phyloP scores from a whole-genome alignment of 2,113 vertebrate genomes.

The Notarius lentiginosus region DNA sequence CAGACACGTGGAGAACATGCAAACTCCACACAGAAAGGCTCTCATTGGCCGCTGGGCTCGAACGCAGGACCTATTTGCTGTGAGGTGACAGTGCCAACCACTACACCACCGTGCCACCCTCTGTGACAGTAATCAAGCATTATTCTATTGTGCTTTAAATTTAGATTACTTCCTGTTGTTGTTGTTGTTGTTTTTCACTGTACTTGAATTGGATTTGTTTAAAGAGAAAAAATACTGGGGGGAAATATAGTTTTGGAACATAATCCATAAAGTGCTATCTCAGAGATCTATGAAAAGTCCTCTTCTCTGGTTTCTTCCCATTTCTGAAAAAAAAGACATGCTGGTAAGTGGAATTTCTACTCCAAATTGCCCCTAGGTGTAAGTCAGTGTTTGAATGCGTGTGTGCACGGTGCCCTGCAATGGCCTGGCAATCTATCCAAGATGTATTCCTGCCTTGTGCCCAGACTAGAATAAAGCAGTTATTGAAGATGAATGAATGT shows the following conservation, averaged over 20 bases:
- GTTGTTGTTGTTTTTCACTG: neutral
- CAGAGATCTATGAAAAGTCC: neutral
- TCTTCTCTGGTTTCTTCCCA: neutral
- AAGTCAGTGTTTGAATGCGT: neutral
- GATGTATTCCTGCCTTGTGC: neutral
- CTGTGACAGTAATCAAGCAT: too few species aligned
- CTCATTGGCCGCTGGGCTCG: too few species aligned
- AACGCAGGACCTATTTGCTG: too few species aligned
- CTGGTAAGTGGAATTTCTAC: neutral
- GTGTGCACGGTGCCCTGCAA: neutral
- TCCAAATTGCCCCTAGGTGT: neutral
- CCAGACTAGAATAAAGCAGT: neutral
- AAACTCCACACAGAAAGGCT: too few species aligned
- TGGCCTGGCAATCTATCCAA: neutral
- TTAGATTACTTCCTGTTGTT: neutral
- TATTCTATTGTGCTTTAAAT: neutral
- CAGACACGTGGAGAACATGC: too few species aligned
- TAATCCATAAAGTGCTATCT: neutral
- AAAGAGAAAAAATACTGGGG: too few species aligned
- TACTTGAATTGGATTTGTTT: neutral
- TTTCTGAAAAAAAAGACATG: neutral
- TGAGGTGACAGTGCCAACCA: too few species aligned
- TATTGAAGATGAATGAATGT: neutral
- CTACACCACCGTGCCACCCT: too few species aligned
- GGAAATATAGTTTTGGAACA: neutral